Percentiles rank a stretch among this genome's conserved stretches.
phyloP scores from a whole-genome alignment of 2,113 vertebrate species.

The Platanista minor region DNA sequence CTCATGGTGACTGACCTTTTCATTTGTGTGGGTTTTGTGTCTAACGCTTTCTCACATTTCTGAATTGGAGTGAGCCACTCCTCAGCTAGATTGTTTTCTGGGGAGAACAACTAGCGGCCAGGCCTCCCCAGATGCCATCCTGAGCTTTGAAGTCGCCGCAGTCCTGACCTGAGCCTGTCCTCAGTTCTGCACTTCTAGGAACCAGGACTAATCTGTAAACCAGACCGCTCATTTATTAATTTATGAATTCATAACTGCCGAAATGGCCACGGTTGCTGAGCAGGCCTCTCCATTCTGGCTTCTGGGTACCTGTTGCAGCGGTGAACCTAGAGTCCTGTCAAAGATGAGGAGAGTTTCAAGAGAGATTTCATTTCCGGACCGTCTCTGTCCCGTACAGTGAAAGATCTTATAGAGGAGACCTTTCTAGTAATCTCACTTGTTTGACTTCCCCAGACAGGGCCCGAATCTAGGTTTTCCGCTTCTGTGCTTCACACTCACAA shows the following conservation, averaged over 20 bases:
- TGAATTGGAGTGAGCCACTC: background rate
- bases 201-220: background rate
- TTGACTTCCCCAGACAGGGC: background rate
- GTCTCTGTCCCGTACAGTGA: background rate
- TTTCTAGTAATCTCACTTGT: background rate
- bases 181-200: background rate
- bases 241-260: background rate
- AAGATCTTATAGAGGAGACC: background rate
- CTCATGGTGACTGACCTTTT: background rate
- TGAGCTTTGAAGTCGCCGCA: background rate
- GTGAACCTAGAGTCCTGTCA: background rate
- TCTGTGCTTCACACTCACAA: background rate
- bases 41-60: background rate
- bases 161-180: background rate
- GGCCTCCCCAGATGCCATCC: background rate
- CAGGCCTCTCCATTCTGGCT: background rate
- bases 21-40: background rate
- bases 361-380: background rate
- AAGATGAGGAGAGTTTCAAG: background rate
- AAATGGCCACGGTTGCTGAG: background rate
- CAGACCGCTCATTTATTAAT: background rate
- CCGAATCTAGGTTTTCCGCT: background rate
- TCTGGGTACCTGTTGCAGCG: background rate
- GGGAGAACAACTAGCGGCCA: background rate
- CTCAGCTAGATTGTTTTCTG: background rate